phyloP scores from a whole-genome alignment of 2,888 invertebrate species.

The Anagyrus pseudococci region DNA sequence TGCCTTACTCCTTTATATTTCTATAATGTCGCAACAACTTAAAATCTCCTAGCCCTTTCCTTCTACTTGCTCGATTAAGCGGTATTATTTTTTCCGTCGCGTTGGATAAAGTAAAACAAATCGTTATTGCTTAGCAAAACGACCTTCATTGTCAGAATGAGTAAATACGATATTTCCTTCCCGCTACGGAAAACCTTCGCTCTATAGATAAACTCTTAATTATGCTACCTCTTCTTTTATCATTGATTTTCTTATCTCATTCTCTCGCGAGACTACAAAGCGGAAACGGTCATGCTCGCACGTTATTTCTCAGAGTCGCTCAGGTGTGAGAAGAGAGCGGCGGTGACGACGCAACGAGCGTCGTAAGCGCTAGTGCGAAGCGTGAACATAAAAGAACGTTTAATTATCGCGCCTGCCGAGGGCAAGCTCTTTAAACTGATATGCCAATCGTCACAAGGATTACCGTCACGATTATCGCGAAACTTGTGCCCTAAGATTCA shows the following conservation, averaged over 20 bases:
- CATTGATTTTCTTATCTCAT: too few species aligned
- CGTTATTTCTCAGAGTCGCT: too few species aligned
- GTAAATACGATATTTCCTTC: slow-evolving; percentile 14
- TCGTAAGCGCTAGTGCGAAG: not conserved
- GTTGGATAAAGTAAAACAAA: slow-evolving; percentile 3
- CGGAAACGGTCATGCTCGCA: too few species aligned
- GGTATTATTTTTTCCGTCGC: not conserved
- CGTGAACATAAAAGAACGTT: not conserved
- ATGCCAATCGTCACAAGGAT: slow-evolving; percentile 42
- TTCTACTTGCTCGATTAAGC: slow-evolving; percentile 1
- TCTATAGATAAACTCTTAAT: not conserved
- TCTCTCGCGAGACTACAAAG: too few species aligned
- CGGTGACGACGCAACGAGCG: slow-evolving; percentile 2
- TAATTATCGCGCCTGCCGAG: not conserved
- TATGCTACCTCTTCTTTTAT: too few species aligned
- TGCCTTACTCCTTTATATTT: not conserved
- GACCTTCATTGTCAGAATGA: slow-evolving; percentile 32
- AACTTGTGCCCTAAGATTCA: slow-evolving; percentile 30
- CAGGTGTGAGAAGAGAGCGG: not conserved
- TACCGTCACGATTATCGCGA: slow-evolving; percentile 34
- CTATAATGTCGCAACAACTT: slow-evolving; percentile 25
- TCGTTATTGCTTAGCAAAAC: slow-evolving; percentile 31
- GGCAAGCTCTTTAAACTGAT: slow-evolving; percentile 41
- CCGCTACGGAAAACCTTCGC: slow-evolving; percentile 13
- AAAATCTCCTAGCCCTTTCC: slow-evolving; percentile 13